Conservation (phyloP, 2,797 vertebrate genomes). For the Cetoscarus ocellatus region DNA sequence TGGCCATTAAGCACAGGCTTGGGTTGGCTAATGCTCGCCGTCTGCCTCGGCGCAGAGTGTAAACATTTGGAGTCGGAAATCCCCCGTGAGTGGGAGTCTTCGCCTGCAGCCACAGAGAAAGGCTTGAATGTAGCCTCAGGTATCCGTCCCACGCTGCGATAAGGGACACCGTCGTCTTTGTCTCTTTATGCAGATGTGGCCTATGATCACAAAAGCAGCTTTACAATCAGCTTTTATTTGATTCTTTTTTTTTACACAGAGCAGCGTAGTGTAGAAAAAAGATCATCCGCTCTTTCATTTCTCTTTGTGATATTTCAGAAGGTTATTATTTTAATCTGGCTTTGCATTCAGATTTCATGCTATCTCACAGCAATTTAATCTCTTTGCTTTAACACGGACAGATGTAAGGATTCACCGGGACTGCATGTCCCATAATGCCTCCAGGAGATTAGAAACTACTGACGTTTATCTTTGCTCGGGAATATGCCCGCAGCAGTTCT, state of each 20-base stretch:
- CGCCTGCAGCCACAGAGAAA: conserved; percentile 40
- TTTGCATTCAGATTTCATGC: conserved; percentile 30
- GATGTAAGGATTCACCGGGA: conserved; percentile 29
- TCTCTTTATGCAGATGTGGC: conserved; percentile 56
- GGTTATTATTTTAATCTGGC: conserved; percentile 38
- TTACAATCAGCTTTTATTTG: conserved; percentile 22
- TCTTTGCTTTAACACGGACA: not conserved
- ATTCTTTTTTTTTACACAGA: conserved; percentile 2
- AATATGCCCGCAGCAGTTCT: conserved; percentile 43
- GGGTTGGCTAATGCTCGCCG: conserved; percentile 56
- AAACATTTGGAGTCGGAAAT: conserved; percentile 67
- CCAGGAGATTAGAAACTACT: conserved; percentile 55
- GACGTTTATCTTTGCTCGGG: conserved; percentile 63
- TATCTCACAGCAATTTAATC: conserved; percentile 44
- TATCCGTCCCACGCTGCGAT: conserved; percentile 46
- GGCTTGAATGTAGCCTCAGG: conserved; percentile 45
- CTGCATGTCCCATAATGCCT: conserved; percentile 45
- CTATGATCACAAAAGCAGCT: conserved; percentile 41
- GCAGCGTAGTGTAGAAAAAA: conserved; percentile 4
- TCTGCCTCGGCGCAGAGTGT: conserved; percentile 48
- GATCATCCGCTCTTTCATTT: conserved; percentile 27
- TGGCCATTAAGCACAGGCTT: conserved; percentile 50
- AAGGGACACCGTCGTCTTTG: conserved; percentile 34
- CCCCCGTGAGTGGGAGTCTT: conserved; percentile 45
- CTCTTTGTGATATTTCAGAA: conserved; percentile 28